Base-by-base conservation (phyloP, 2,888 invertebrate genomes). In the Catotricha subobsoleta region DNA sequence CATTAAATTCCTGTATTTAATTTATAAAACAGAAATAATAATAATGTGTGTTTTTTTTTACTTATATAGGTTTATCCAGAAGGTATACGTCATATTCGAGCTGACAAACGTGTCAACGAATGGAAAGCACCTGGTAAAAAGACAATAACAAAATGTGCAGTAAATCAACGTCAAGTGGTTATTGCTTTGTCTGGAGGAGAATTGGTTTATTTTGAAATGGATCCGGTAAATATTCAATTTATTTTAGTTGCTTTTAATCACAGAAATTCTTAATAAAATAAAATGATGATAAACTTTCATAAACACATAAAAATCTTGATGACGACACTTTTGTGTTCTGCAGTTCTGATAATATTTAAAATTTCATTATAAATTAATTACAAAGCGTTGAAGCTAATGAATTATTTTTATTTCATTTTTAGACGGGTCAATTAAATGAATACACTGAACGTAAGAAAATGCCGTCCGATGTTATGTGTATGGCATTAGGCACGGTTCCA, bases 101-200 rank as follows among this genome's bases (percentile, higher is more conserved):
- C 95, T 0, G 97, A 98, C 62, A 92, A 94, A 59, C 77, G 97
- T 61, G 94, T 98, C 3, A 97, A 97, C 54, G 97, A 98, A 62
- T 99, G 98, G 98, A 92, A 95, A 59, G 90, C 92, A 0, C 95
- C 95, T 0, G 94, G 92, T 18, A 95, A 95, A 61, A 91, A 94
- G 53, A 84, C 83, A 0, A 98, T 99, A 44, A 84, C 91, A 0
- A 90, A 90, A 60, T 98, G 97, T 64, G 97, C 98, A 0, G 91
- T 99, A 15, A 99, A 98, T 66, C 90, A 94, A 59, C 71, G 95
- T 45, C 98, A 98, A 67, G 95, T 98, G 23, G 95, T 97, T 1
- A 97, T 98, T 48, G 95, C 98, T 2, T 67, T 99, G 35, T 88
- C 91, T 28, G 97, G 95, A 3, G 91, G 95, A 29, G 98, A 98